These are phyloP conservation scores for Acanthaster planci DNA, from an alignment of 35 echinoderm and acorn worm species.

Conservation along the genomic window DNA sequence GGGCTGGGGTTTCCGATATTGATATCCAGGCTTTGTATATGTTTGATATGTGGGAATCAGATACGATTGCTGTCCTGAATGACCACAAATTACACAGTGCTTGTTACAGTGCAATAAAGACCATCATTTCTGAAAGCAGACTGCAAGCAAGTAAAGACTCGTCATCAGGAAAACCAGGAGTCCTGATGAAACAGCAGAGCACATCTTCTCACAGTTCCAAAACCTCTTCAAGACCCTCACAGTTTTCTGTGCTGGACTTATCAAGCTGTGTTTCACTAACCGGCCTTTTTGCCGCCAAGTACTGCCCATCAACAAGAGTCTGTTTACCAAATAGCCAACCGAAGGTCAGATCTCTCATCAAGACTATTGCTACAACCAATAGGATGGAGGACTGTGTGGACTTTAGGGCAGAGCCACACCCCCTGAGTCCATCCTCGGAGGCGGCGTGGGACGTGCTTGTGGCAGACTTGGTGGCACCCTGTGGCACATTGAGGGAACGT, in stretches of 20 bases:
- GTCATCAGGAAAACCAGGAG: not conserved
- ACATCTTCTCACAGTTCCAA: not conserved
- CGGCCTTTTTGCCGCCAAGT: slow-evolving; percentile 36
- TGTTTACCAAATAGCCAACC: slow-evolving; percentile 10
- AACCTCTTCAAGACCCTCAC: not conserved
- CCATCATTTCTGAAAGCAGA: not conserved
- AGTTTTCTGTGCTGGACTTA: slow-evolving; percentile 28
- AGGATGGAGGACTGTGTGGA: slow-evolving; percentile 4
- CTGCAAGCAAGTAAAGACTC: not conserved
- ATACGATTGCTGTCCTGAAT: no score
- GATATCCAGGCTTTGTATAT: not conserved
- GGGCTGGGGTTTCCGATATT: not conserved
- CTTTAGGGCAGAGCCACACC: not conserved
- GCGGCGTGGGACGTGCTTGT: slow-evolving; percentile 22
- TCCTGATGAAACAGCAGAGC: not conserved
- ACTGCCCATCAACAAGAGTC: not conserved
- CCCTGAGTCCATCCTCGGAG: not conserved
- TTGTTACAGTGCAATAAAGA: not conserved
- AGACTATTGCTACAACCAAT: slow-evolving; percentile 5
- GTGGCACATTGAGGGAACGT: not conserved
- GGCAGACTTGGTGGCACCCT: slow-evolving; percentile 8
- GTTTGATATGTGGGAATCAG: no score
- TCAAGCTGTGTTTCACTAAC: not conserved
- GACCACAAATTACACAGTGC: not conserved
- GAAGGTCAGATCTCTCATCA: not conserved